A percentile compares a stretch with the other conserved stretches of the same genome.
Evolutionary conservation across 2,113 vertebrate species (phyloP).

Genomic region (Setophaga kirtlandii): DNA sequence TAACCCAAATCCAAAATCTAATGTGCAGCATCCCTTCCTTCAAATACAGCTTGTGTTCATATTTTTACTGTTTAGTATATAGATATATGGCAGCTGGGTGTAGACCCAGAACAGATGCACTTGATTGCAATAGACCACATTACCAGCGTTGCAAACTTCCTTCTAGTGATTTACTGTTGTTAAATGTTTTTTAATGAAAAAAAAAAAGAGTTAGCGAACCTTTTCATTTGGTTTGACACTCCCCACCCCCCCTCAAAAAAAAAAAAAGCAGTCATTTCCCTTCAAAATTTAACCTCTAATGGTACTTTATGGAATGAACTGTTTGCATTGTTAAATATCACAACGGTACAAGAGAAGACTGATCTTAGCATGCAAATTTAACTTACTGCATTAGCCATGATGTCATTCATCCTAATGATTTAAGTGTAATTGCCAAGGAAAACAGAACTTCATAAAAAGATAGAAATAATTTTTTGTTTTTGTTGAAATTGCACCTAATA

Average conservation of each 20-base stretch:
- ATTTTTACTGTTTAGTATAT: background rate
- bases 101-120: background rate
- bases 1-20: background rate
- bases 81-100: background rate
- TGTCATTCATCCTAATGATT: background rate
- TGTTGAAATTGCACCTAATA: background rate
- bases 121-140: background rate
- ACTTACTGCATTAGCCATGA: background rate
- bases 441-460: background rate
- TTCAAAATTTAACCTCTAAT: background rate
- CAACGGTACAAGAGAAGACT: background rate
- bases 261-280: background rate
- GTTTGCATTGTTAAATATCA: background rate
- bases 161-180: background rate
- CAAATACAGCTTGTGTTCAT: background rate
- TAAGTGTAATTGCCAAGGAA: background rate
- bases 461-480: background rate
- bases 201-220: background rate
- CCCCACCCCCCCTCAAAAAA: background rate
- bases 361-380: background rate
- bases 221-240: background rate
- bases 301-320: background rate
- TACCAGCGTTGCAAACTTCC: background rate
- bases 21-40: background rate
- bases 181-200: background rate